A percentile compares a stretch with the other conserved stretches of the same genome.
phyloP scores from a whole-genome alignment of 2,797 vertebrate genomes.

The Urosaurus nigricauda region DNA sequence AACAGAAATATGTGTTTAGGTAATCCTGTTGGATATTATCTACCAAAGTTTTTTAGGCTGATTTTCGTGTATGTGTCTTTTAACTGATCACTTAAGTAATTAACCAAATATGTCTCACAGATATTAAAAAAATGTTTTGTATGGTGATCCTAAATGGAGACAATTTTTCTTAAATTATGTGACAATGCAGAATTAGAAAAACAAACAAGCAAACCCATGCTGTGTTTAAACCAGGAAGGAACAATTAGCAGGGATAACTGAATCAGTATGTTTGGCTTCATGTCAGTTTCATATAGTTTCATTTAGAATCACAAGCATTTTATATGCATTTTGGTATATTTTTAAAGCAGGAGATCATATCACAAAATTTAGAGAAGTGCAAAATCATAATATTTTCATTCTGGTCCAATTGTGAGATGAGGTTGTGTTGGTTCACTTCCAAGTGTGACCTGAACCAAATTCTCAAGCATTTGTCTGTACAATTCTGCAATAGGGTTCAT shows the following conservation, averaged over 20 bases:
- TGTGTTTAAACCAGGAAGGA: not conserved
- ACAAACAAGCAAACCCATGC: no score
- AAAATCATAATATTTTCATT: not conserved
- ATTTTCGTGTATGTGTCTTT: not conserved
- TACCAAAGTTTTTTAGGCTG: not conserved
- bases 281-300: no score
- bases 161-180: not conserved
- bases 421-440: not conserved
- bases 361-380: not conserved
- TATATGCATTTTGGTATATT: no score
- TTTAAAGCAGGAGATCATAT: no score
- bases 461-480: not conserved
- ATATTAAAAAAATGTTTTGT: not conserved
- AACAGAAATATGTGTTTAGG: not conserved
- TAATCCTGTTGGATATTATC: constrained; percentile 1
- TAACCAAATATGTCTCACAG: not conserved
- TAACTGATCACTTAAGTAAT: not conserved
- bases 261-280: not conserved
- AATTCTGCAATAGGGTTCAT: not conserved
- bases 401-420: not conserved
- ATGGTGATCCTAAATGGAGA: not conserved
- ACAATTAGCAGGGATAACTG: no score
- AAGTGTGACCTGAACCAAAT: not conserved
- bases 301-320: no score
- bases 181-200: not conserved